Evolutionary conservation across 2,113 vertebrate species (phyloP).

Genomic region (Struthio camelus): DNA sequence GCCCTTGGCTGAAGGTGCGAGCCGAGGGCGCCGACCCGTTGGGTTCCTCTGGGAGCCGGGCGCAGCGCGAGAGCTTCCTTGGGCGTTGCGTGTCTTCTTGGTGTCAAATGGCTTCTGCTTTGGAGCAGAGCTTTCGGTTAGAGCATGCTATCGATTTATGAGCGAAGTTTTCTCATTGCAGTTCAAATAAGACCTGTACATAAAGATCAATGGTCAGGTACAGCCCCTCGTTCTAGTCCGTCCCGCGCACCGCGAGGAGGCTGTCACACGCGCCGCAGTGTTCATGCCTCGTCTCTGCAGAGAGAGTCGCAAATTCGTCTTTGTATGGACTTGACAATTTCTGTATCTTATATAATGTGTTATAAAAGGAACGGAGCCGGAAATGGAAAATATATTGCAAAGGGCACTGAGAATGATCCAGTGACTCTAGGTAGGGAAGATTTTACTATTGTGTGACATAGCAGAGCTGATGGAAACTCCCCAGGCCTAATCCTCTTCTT

Average conservation of each 20-base stretch:
- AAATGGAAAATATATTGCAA: neutral
- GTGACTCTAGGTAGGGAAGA: neutral
- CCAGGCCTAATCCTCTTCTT: neutral
- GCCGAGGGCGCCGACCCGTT: no score
- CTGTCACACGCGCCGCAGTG: neutral
- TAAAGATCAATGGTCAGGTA: slow-evolving; percentile 46
- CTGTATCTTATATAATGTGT: neutral
- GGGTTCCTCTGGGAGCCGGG: neutral
- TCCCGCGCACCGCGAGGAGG: slow-evolving; percentile 33
- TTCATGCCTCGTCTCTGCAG: slow-evolving; percentile 42
- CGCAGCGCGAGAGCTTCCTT: accelerated
- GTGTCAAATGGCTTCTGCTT: neutral
- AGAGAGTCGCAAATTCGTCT: neutral
- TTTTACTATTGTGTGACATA: neutral
- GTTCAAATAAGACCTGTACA: slow-evolving; percentile 37
- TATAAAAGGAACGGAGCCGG: neutral
- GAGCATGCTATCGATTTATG: neutral
- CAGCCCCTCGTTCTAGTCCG: slow-evolving; percentile 39
- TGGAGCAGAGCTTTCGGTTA: neutral
- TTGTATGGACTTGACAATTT: neutral
- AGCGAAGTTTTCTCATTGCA: neutral
- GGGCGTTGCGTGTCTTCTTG: accelerated
- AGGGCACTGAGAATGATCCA: neutral
- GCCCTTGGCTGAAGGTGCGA: neutral
- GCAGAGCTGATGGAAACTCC: neutral